phyloP scores from a whole-genome alignment of 1,140 invertebrate genomes.

The Ephestia elutella region DNA sequence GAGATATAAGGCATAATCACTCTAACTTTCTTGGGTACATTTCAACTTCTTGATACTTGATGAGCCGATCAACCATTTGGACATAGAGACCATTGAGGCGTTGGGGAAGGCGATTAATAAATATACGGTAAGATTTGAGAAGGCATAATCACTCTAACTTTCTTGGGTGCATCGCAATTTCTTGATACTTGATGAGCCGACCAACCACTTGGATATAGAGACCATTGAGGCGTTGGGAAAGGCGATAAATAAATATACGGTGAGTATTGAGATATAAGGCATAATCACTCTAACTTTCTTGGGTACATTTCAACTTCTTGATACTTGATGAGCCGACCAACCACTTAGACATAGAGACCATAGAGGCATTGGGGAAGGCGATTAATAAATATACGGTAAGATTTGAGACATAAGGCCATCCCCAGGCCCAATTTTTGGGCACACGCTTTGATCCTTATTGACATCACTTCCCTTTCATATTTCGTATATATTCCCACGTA shows the following conservation, averaged over 20 bases:
- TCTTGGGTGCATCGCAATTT: slow-evolving; percentile 96
- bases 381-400: slow-evolving; percentile 92
- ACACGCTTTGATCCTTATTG: too few species aligned
- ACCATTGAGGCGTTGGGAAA: slow-evolving; percentile 98
- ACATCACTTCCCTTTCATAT: too few species aligned
- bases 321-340: slow-evolving; percentile 97
- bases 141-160: too few species aligned
- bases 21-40: too few species aligned
- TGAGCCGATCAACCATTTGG: slow-evolving; percentile 97
- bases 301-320: slow-evolving; percentile 96
- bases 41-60: slow-evolving; percentile 98
- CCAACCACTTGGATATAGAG: slow-evolving; percentile 98
- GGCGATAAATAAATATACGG: slow-evolving; percentile 92
- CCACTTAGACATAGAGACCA: slow-evolving; percentile 98
- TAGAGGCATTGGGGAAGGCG: slow-evolving; percentile 96
- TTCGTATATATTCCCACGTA: too few species aligned
- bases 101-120: slow-evolving; percentile 93
- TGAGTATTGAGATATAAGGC: slow-evolving; percentile 62
- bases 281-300: too few species aligned
- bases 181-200: slow-evolving; percentile 96
- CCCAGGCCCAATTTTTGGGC: too few species aligned
- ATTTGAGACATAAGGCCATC: slow-evolving; percentile 16
- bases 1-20: background rate
- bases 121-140: slow-evolving; percentile 82
- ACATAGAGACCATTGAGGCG: slow-evolving; percentile 99